Percentiles rank a stretch among this genome's conserved stretches.
Conservation (phyloP, 2,888 invertebrate species). For the Matsumyia berberina region DNA sequence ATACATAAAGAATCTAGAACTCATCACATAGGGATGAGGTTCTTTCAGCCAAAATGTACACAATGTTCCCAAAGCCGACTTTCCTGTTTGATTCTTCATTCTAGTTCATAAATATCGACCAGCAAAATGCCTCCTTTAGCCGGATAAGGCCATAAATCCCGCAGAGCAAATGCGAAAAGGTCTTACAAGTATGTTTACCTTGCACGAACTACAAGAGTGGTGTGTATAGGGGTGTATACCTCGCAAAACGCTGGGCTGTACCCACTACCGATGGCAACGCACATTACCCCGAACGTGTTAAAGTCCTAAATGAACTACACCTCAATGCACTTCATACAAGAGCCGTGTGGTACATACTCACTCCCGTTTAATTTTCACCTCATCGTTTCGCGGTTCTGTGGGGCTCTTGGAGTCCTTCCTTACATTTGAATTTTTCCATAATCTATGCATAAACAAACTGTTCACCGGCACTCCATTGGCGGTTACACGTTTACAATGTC, state of each 20-base stretch:
- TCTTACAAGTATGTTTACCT: too few relatives aligned
- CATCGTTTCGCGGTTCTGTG: too few relatives aligned
- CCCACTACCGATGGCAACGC: not conserved
- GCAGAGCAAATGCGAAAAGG: too few relatives aligned
- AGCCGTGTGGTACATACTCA: not conserved
- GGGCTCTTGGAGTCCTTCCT: not conserved
- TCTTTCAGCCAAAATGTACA: too few relatives aligned
- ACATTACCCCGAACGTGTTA: not conserved
- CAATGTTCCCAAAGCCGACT: too few relatives aligned
- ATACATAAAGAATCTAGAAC: too few relatives aligned
- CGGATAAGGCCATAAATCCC: too few relatives aligned
- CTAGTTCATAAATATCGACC: too few relatives aligned
- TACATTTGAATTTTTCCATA: slow-evolving; percentile 34
- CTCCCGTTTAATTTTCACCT: not conserved
- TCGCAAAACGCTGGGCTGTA: not conserved
- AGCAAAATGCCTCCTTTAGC: too few relatives aligned
- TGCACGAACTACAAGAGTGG: not conserved
- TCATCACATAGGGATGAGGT: too few relatives aligned
- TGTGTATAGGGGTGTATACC: not conserved
- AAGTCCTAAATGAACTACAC: slow-evolving; percentile 10
- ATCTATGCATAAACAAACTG: slow-evolving; percentile 54
- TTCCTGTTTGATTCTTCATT: too few relatives aligned
- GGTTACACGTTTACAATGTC: slow-evolving; percentile 51
- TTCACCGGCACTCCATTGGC: slow-evolving; percentile 34
- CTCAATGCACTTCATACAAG: not conserved